Evolutionary conservation across 1,140 invertebrate species (phyloP), one percentile per base, ranked within the genome.

Genomic region (Thaumatotibia leucotreta): DNA sequence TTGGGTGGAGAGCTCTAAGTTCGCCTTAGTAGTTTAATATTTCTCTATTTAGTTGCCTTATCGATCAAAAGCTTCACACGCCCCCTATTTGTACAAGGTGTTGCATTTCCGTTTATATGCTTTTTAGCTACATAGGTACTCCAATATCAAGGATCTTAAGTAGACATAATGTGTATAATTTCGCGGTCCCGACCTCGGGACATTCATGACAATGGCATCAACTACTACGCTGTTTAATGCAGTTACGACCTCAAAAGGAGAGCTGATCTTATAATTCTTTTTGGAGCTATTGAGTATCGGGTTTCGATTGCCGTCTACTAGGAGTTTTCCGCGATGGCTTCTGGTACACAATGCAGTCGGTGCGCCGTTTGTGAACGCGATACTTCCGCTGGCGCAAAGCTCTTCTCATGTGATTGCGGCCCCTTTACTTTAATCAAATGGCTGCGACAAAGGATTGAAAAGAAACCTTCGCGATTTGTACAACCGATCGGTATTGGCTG

Each of bases 381-480:
- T 91, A 91, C 86, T 89, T 91, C 88, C 88, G 85, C 75, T 76
- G 74, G 79, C 73, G 74, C 72, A 72, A 76, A 81, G 75, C 72
- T 73, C 71, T 67, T 83, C 77, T 76, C 79, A 79, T 87, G 74
- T 77, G 81, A 88, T 85, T 86, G 86, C 85, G 85, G 80, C 79
- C 77, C 81, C 83, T 88, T 86, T 83, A 80, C 80, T 82, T 84
- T 88, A 89, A 91, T 91, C 86, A 88, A 88, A 91, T 86, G 77
- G 74, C 76, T 81, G 73, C 83, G 83, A 91, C 86, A 90, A 90
- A 90, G 88, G 85, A 83, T 88, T 87, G 82, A 86, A 89, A 80
- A 78, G 83, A 88, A 83, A 74, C 76, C 77, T 84, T 68, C 76
- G 79, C 80, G 79, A 83, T 85, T 83, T 84, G 80, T 86, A 83